Base-by-base conservation (phyloP, 2,888 invertebrate genomes). In the Cyaniris semiargus region DNA sequence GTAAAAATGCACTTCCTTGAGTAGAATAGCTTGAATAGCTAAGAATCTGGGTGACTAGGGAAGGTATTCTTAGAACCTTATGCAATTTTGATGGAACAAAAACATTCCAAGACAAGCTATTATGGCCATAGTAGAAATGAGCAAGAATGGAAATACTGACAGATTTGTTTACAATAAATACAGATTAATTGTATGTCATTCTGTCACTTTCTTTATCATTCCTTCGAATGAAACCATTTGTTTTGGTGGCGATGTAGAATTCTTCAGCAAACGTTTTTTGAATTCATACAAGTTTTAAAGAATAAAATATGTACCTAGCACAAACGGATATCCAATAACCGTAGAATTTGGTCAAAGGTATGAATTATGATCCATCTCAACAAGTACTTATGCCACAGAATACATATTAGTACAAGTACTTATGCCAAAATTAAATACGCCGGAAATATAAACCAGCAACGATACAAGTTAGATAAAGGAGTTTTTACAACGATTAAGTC, bases 1-100 rank as follows among this genome's bases (percentile, higher is more conserved):
- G 66, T 15, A 66, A 66, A 66, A 66, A 66, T 66, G 66, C 66
- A 66, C 66, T 66, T 66, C 66, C 66, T 66, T 66, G 60, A 60
- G 60, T 60, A 15, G 66, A 66, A 66, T 66, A 66, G 60, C 23
- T 66, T 66, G 60, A 66, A 66, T 66, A 66, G 66, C 66, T 66
- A 27, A 31, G 15, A 66, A 66, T 66, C 13, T 31, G 18, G 66
- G 66, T 66, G 27, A 66, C 27, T 27, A 66, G 6, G 27, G 66
- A 15, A 66, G 53, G 15, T 66, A 66, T 66, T 66, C 66, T 66
- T 15, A 66, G 66, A 66, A 27, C 27, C 66, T 66, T 66, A 66
- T 10, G 66, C 66, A 66, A 66, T 66, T 66, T 66, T 21, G 27
- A 15, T 66, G 27, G 15, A 13, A 13, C 44, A 13, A 6, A 27